Base-by-base conservation (phyloP, 2,888 invertebrate genomes). In the Drosophila neonasuta region DNA sequence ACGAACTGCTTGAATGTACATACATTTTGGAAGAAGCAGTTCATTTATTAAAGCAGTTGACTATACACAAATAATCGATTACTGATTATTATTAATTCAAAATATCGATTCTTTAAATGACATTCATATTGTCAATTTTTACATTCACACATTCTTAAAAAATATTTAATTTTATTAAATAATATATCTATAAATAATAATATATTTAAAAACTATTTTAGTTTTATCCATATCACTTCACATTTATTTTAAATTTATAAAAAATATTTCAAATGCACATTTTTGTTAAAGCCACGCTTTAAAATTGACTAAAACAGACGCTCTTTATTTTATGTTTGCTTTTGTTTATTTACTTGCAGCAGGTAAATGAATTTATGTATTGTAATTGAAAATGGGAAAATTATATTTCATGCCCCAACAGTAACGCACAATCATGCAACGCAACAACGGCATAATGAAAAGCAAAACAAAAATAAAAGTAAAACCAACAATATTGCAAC, bases 361-460 rank as follows among this genome's bases (percentile, higher is more conserved):
- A 24, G 45, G 20, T 32, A 36, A 56, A 46, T 46, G 6, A 46
- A 46, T 46, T 36, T 24, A 56, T 46, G 32, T 20, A 32, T 30
- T 55, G 20, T 60, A 49, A 52, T 52, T 60, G 49, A 17, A 49
- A 58, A 58, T 45, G 32, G 34, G 5, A 46, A 46, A 56, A 45
- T 46, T 56, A 56, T 36, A 46, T 46, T 24, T 36, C 34, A 17
- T 44, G 32, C 17, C 10, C 15, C 45, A 45, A 44, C 20, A 24
- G 42, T 42, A 45, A 55, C 10, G 54, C 24, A 50, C 13, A 44
- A 48, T 50, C 36, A 29, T 41, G 34, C 20, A 36, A 36, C 36
- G 39, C 36, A 39, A n/a, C 36, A 39, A 11, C 36, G 36, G 11
- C 13, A 41, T 41, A 41, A 17, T 6, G 15, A 11, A 24, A 24